These are phyloP conservation scores for Tryphoninae sp. DNA, from an alignment of 2,888 invertebrate genomes.

Conservation along the genomic window DNA sequence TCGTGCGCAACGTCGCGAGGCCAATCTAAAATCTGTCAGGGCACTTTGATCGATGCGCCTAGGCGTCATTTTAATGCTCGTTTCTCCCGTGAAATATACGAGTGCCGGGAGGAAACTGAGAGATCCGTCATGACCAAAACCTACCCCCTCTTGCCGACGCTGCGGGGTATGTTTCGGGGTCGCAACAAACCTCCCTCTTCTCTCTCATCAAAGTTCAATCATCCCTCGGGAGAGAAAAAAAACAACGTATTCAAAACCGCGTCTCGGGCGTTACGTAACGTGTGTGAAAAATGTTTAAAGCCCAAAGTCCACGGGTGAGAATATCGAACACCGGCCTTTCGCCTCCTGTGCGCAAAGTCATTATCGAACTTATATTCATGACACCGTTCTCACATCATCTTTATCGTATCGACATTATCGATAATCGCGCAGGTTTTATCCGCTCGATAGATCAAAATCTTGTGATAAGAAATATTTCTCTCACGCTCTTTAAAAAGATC, in stretches of 20 bases:
- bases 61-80: slow-evolving; percentile 78
- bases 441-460: slow-evolving; percentile 28
- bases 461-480: slow-evolving; percentile 49
- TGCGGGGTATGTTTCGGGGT: slow-evolving; percentile 36
- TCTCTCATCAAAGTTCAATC: slow-evolving; percentile 77
- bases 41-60: slow-evolving; percentile 79
- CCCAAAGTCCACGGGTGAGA: slow-evolving; percentile 25
- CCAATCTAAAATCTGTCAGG: slow-evolving; percentile 81
- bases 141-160: slow-evolving; percentile 46
- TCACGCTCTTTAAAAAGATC: slow-evolving; percentile 42
- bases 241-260: slow-evolving; percentile 71
- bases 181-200: slow-evolving; percentile 65
- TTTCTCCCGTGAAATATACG: slow-evolving; percentile 71
- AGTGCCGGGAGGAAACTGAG: slow-evolving; percentile 14
- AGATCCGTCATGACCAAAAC: slow-evolving; percentile 33
- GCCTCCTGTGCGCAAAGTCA: slow-evolving; percentile 49
- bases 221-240: slow-evolving; percentile 75
- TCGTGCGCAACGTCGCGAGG: slow-evolving; percentile 67
- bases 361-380: slow-evolving; percentile 58
- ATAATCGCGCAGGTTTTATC: slow-evolving; percentile 41
- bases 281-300: slow-evolving; percentile 65
- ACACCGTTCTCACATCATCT: slow-evolving; percentile 16
- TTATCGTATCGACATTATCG: slow-evolving; percentile 49
- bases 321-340: slow-evolving; percentile 11
- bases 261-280: slow-evolving; percentile 37